Base-by-base conservation (phyloP, 2,888 invertebrate species). In the Argyresthia goedartella region DNA sequence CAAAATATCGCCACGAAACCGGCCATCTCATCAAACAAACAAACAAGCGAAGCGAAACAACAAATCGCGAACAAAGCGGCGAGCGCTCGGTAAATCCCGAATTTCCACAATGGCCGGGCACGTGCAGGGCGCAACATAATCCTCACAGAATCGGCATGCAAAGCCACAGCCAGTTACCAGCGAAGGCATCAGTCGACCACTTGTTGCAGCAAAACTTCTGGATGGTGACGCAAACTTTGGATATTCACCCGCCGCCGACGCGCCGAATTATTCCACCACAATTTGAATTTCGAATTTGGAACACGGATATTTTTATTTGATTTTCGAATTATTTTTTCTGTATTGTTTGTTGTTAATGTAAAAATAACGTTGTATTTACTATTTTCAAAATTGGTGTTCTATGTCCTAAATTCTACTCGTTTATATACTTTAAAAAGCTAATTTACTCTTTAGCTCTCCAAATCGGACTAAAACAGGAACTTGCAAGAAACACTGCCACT, bases 81-180 rank as follows among this genome's bases (percentile, higher is more conserved):
- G 25, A 6, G 25, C 25, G 25, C 25, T 39, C n/a, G 9, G 39
- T 60, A 65, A 69, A 73, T 73, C 65, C 71, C 69, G 63, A 76
- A 76, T 72, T 76, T 66, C 63, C 53, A 55, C 65, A 57, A 60
- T 56, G 54, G 57, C 53, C 59, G 57, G 59, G 60, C 66, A 67
- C 66, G 65, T 64, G 65, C 65, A 60, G 41, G 65, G 69, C 62
- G 69, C 66, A 67, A 67, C 67, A 66, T 80, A 80, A 79, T 79
- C 78, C 76, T 65, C 70, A 67, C 61, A 64, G 68, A 74, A 73
- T 73, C 71, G 71, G 78, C 82, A 84, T 85, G 85, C 85, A 84
- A 81, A 81, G 69, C 71, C 69, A 74, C 71, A 78, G 77, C 25
- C 79, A 78, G 74, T 85, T 85, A 86, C 85, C 85, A 75, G 74